phyloP scores from a whole-genome alignment of 2,888 invertebrate genomes.

The Brenthis ino region DNA sequence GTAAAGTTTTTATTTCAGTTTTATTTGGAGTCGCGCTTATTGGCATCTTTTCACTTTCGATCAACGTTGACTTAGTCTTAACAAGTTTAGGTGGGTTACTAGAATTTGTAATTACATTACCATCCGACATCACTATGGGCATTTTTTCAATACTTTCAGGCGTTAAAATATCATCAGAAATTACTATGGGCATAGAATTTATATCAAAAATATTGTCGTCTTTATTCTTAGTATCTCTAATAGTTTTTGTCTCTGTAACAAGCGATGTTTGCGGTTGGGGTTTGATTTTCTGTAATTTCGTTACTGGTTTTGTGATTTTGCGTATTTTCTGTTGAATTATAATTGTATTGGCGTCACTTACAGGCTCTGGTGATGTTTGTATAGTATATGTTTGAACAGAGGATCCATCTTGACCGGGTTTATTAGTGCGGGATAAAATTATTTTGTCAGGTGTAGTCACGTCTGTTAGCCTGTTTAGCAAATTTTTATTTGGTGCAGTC shows the following conservation, averaged over 20 bases:
- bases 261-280: constrained; percentile 55
- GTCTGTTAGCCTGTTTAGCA: constrained; percentile 65
- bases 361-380: constrained; percentile 62
- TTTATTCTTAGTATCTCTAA: constrained; percentile 37
- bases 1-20: constrained; percentile 66
- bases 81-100: constrained; percentile 59
- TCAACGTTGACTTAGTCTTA: constrained; percentile 56
- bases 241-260: constrained; percentile 53
- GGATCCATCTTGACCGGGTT: constrained; percentile 59
- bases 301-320: constrained; percentile 61
- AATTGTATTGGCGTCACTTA: constrained; percentile 61
- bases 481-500: constrained; percentile 58
- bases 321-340: constrained; percentile 70
- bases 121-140: constrained; percentile 83
- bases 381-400: constrained; percentile 75
- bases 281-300: constrained; percentile 67
- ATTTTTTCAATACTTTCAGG: constrained; percentile 86
- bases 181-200: constrained; percentile 88
- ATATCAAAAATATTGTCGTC: constrained; percentile 85
- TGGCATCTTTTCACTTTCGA: constrained; percentile 62
- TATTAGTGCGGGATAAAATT: constrained; percentile 64
- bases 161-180: constrained; percentile 86
- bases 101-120: constrained; percentile 63
- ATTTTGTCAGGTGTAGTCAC: constrained; percentile 68
- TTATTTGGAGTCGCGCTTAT: constrained; percentile 56